Conservation (phyloP, 2,113 vertebrate species). For the Xyrauchen texanus region DNA sequence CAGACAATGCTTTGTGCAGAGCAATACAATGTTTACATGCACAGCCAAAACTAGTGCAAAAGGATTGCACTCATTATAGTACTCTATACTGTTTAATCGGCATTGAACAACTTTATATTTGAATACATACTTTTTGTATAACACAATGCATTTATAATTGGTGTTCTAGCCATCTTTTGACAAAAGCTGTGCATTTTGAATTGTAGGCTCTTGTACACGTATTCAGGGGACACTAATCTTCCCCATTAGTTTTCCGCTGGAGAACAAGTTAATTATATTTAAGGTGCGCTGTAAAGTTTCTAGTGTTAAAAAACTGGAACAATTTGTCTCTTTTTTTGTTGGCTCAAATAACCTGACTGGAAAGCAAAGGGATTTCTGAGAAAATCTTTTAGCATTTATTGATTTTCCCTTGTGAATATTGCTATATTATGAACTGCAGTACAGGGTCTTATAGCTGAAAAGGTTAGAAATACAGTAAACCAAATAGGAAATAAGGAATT, state of each 20-base stretch:
- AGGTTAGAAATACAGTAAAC: too few species aligned
- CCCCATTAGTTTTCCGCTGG: conserved; percentile 22
- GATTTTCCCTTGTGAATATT: not conserved
- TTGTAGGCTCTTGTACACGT: not conserved
- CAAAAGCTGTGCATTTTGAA: conserved; percentile 9
- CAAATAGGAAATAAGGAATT: too few species aligned
- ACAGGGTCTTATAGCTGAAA: too few species aligned
- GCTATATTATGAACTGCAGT: not conserved
- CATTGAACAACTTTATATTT: conserved; percentile 23
- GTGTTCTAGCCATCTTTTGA: conserved; percentile 12
- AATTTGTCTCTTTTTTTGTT: not conserved
- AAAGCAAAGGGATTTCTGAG: too few species aligned
- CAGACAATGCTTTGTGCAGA: conserved; percentile 5
- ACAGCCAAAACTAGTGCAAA: conserved; percentile 3
- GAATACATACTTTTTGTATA: conserved; percentile 3
- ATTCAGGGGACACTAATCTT: conserved; percentile 14
- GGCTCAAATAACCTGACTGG: not conserved
- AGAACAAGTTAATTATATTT: conserved; percentile 23
- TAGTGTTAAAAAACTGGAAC: conserved; percentile 9
- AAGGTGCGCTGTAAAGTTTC: conserved; percentile 10
- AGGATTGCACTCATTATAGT: not conserved
- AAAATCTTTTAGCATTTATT: too few species aligned
- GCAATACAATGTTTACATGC: not conserved
- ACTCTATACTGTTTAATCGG: conserved; percentile 16
- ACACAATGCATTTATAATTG: conserved; percentile 21